Evolutionary conservation across 2,888 invertebrate species (phyloP), one percentile per base, ranked within the genome.

Genomic region (Sphinx pinastri): DNA sequence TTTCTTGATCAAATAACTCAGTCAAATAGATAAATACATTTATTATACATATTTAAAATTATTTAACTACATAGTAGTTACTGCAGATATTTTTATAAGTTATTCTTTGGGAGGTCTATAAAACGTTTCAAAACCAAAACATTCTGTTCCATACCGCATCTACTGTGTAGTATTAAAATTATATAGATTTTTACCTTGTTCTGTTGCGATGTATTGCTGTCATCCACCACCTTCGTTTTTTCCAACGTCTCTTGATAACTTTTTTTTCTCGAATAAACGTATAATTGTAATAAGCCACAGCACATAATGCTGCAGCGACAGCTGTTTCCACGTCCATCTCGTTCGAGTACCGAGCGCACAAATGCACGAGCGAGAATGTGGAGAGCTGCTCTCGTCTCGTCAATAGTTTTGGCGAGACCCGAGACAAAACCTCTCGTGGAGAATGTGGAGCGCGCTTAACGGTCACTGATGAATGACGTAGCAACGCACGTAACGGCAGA

Each of bases 181-280:
- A 52, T 67, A 67, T 67, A 67, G 52, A 67, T 67, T 68, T 68
- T 51, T 59, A 59, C 68, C 68, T 59, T 59, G 68, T 59, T 68
- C 69, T 49, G 51, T 69, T 69, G 59, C 59, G 59, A 59, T 69
- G 59, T 69, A 59, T 69, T 69, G 59, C 69, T 59, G 69, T 69
- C 69, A 69, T 69, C 68, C 57, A 57, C 57, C 57, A 57, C 25
- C 57, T 57, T 57, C 57, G 51, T 51, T 51, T 57, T 57, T 57
- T 69, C 58, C 59, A 60, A 69, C 69, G 59, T 69, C 59, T 69
- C 59, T 59, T 69, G 51, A 59, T 69, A 69, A 69, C 69, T 59
- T 69, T 69, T 59, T 69, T 69, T 51, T 51, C 51, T 51, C 51
- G 51, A 51, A 51, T 51, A 51, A 51, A 51, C 51, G 51, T 51